Base-by-base conservation (phyloP, 2,113 vertebrate genomes). In the Notothenia rossii region DNA sequence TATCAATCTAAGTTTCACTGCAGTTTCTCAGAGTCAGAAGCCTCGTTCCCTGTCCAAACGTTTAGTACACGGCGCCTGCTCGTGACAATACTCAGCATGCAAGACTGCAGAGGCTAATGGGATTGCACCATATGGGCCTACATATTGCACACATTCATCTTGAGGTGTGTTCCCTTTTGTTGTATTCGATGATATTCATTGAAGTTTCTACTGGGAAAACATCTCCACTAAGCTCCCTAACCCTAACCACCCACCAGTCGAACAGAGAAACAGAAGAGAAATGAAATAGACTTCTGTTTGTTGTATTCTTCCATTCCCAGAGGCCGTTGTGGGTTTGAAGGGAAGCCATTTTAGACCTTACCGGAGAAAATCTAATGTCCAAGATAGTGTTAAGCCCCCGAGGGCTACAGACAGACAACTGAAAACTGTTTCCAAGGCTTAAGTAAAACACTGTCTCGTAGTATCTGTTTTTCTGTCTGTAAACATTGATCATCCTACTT, bases 401-500 rank as follows among this genome's bases (percentile, higher is more conserved):
- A 61, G 64, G 48, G 74, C 53, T 49, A 69, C 60, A 80, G 63
- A 84, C 72, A 83, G 79, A 82, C 25, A 81, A 72, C 82, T 82
- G 63, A 85, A 59, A 82, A 87, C 78, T 74, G 75, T 79, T 80
- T 88, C 80, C 61, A 50, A 77, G 64, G 82, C 81, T 89, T 78
- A 87, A 85, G 70, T 84, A 82, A 91, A 88, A 89, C 75, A 71
- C 76, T 63, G 65, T 83, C 80, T 83, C 78, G 86, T 87, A 81
- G 79, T 79, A 67, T 74, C 70, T 81, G 45, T 88, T 90, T 80
- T 20, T 74, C 53, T 63, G 51, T 54, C 68, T 86, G 85, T 89
- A 91, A 87, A 90, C 85, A 93, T 89, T 81, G 86, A 93, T 92
- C 85, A 93, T 89, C 80, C 84, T 62, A 81, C 82, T 83, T 67